Evolutionary conservation across 2,113 vertebrate species (phyloP), one percentile per base, ranked within the genome.

Genomic region (Ceyx melanurus): DNA sequence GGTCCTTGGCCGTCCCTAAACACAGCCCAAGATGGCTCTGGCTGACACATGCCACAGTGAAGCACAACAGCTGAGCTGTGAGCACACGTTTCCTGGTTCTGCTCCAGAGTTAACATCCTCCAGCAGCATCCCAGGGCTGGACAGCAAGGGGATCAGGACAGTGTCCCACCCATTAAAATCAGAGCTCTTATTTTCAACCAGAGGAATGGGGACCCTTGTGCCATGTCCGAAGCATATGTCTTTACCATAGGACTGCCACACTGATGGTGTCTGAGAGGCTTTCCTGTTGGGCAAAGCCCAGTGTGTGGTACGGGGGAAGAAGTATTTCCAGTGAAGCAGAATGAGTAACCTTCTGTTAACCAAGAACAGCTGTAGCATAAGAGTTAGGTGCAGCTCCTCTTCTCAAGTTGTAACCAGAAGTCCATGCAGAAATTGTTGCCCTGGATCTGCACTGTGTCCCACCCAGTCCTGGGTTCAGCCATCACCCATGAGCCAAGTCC

Each of bases 1-100:
- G 0, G 28, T 78, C 53, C 54, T 43, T 33, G 54, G 20, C 57
- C 58, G 60, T 75, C 72, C 48, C 33, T 1, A 0, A 45, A 15
- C 0, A 0, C 42, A 57, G 54, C 33, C 58, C 29, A 4, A 2
- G 11, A 6, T 25, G 71, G n/a, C 45, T 85, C 22, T 6, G 3
- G 53, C 54, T 54, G 37, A 61, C 29, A 33, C 1, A 0, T 28
- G n/a, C 56, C 4, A 1, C 53, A 40, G 16, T 31, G n/a, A 75
- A 67, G 37, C 13, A 19, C 64, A 40, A 68, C 26, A 37, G 37
- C 0, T 35, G 51, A 84, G 37, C 62, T 61, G 37, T 37, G 25
- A 82, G 53, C 15, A 13, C 26, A 31, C 8, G 0, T 70, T 66
- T 83, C 12, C 15, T 31, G 0, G 3, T 21, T 78, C n/a, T 89